These are phyloP conservation scores for Mionectes macconnelli DNA, from an alignment of 2,113 vertebrate species.

Conservation along the genomic window DNA sequence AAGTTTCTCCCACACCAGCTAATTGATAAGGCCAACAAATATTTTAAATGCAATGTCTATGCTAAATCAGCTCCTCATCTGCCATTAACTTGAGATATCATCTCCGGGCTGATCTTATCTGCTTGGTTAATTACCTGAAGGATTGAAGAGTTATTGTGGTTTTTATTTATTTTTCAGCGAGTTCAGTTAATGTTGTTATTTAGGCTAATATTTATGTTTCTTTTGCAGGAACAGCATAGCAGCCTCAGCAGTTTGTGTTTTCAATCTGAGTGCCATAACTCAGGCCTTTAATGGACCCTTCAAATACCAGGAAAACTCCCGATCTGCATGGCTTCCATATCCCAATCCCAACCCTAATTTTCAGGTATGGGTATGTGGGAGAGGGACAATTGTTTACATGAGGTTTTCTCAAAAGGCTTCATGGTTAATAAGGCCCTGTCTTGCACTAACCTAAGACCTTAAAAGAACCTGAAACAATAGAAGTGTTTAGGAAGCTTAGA, in stretches of 20 bases:
- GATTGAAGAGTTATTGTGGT: background rate
- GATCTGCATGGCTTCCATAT: constrained; percentile 94
- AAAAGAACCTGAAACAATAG: background rate
- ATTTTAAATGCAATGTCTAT: background rate
- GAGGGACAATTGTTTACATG: background rate
- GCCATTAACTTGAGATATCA: background rate
- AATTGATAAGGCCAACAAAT: background rate
- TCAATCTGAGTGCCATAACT: constrained; percentile 92
- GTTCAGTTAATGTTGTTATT: background rate
- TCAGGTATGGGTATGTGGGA: constrained; percentile 77
- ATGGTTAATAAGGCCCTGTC: background rate
- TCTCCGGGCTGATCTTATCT: background rate
- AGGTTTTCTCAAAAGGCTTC: background rate
- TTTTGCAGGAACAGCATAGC: constrained; percentile 92
- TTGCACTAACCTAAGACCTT: background rate
- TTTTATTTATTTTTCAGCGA: background rate
- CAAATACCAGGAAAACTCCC: constrained; percentile 96
- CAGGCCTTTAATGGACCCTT: constrained; percentile 94
- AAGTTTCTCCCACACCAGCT: background rate
- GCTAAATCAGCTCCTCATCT: background rate
- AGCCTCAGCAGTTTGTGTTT: constrained; percentile 94
- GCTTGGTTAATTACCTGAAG: background rate
- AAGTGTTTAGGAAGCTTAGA: background rate
- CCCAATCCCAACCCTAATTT: constrained; percentile 97
- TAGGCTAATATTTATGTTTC: background rate